A percentile compares a stretch with the other conserved stretches of the same genome.
Conservation (phyloP, 2,888 invertebrate genomes). For the Gryllus longicercus region DNA sequence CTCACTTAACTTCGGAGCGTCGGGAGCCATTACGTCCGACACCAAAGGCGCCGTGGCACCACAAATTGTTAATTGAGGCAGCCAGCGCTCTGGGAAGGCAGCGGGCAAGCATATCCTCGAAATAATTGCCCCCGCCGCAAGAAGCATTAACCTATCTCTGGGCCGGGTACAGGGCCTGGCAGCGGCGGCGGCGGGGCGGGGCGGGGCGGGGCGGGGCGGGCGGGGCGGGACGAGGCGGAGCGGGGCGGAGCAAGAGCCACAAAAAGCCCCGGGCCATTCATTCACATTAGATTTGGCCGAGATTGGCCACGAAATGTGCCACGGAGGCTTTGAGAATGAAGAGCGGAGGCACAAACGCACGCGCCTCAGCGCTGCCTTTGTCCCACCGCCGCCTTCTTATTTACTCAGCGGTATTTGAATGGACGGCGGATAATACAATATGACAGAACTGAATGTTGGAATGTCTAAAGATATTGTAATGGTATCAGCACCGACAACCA, state of each 20-base stretch:
- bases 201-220: neutral
- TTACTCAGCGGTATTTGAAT: no score
- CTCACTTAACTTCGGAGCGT: neutral
- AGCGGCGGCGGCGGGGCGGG: neutral
- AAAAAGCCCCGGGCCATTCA: neutral
- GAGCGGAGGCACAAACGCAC: neutral
- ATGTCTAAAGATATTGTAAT: no score
- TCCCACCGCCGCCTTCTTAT: no score
- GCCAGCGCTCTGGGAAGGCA: neutral
- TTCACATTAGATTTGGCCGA: slow-evolving; percentile 17
- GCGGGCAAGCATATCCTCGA: neutral
- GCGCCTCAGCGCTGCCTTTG: neutral
- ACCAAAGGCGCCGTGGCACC: slow-evolving; percentile 17
- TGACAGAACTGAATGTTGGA: no score
- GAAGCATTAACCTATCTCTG: neutral
- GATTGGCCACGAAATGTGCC: slow-evolving; percentile 7
- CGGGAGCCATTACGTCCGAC: neutral
- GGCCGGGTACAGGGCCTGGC: neutral
- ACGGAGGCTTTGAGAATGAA: neutral
- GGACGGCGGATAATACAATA: no score
- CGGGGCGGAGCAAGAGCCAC: neutral
- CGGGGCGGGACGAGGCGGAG: no score
- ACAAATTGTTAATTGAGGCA: slow-evolving; percentile 17
- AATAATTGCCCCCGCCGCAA: neutral
- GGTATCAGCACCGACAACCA: no score